Base-by-base conservation (phyloP, 2,797 vertebrate species). In the Schizothorax lantsangensis region DNA sequence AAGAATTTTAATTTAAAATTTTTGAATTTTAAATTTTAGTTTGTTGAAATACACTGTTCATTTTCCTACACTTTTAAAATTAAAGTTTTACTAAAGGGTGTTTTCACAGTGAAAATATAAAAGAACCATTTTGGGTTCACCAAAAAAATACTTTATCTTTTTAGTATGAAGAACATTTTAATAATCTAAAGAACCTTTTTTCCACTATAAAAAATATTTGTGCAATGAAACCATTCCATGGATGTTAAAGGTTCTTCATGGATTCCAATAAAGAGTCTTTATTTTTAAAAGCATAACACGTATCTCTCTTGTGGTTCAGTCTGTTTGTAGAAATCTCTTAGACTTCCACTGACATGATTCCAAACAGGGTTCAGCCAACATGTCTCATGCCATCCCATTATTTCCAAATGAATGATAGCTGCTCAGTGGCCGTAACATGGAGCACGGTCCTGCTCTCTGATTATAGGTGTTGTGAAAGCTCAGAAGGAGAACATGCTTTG, bases 391-490 rank as follows among this genome's bases (percentile, higher is more conserved):
- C 45, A 82, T 64, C 57, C 12, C 33, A 84, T 89, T 89, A 84
- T 85, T 84, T 87, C 85, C 72, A 87, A 75, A 49, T 84, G 82
- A 82, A 84, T 66, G 43, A 68, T 19, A 43, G 59, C 81, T 79
- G 64, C 81, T 73, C 49, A 57, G 73, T 80, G 66, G 33, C 23
- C 38, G 5, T 74, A 62, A 59, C 43, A 57, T 30, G 6, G 30
- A 69, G 68, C 14, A 6, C 38, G 71, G 33, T 6, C 2, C 71
- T 57, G 23, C 57, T 71, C 47, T 79, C 36, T 62, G 81, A 57
- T 59, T 17, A 52, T 59, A 69, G 14, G 17, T 59, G 38, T 78
- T 57, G 40, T 40, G 23, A 38, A 57, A 43, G 33, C 9, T 79
- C 62, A 69, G 45, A 69, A 57, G 36, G 36, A 68, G 47, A 43